Percentiles rank a stretch among this genome's conserved stretches.
Conservation (phyloP, 2,797 vertebrate species). For the Lophotriccus pileatus region DNA sequence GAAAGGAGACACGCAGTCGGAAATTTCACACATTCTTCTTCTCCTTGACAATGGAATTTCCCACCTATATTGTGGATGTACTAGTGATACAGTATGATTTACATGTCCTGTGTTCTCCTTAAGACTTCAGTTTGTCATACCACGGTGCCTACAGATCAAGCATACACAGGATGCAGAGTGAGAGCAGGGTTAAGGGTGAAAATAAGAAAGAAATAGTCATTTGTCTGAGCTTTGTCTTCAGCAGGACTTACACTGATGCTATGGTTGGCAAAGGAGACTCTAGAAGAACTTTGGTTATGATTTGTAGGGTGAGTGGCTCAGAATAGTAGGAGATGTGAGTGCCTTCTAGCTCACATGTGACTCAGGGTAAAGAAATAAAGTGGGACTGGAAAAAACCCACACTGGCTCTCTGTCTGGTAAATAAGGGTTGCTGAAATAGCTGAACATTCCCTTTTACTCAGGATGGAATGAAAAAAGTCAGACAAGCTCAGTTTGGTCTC, state of each 20-base stretch:
- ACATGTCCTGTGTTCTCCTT: neutral
- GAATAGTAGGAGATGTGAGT: neutral
- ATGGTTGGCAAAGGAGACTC: neutral
- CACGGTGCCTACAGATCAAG: neutral
- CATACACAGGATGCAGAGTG: neutral
- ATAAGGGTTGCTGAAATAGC: neutral
- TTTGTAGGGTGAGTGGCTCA: neutral
- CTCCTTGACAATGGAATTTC: neutral
- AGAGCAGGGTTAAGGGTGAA: neutral
- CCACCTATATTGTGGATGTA: neutral
- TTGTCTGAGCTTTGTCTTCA: neutral
- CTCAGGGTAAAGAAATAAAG: neutral
- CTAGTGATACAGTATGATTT: neutral
- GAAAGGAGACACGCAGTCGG: neutral
- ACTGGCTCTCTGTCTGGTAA: too few species aligned
- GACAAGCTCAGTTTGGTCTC: neutral
- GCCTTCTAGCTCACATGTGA: neutral
- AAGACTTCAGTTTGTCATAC: neutral
- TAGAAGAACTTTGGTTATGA: neutral
- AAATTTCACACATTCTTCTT: neutral
- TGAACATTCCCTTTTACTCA: neutral
- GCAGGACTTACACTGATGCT: neutral
- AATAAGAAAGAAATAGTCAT: neutral
- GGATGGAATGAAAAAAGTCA: neutral
- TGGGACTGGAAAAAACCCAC: neutral